Percentiles rank a stretch among this genome's conserved stretches.
These are phyloP conservation scores for Pseudoatta argentina DNA, from an alignment of 1,140 invertebrate species.

Conservation along the genomic window DNA sequence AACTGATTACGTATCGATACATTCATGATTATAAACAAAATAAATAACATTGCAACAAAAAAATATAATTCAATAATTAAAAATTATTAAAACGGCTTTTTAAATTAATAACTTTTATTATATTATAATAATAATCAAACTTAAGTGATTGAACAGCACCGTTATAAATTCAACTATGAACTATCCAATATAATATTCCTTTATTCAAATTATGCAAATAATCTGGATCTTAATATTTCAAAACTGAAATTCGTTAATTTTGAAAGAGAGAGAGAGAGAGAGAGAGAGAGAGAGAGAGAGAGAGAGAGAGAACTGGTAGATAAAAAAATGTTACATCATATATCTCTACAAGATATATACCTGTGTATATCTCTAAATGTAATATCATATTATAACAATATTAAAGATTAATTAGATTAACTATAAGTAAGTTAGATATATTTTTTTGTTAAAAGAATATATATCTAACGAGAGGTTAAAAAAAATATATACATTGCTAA, in stretches of 20 bases:
- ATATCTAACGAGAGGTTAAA: not conserved
- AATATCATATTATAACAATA: not conserved
- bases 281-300: not conserved
- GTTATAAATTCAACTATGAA: too few species aligned
- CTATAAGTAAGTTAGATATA: too few species aligned
- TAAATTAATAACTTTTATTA: not conserved
- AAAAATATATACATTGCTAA: not conserved
- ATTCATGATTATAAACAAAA: constrained; percentile 10
- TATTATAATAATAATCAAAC: not conserved
- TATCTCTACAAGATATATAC: not conserved
- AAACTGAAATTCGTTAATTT: not conserved
- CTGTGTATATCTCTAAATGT: not conserved
- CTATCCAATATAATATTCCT: not conserved
- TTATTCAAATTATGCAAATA: not conserved
- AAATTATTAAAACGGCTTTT: not conserved
- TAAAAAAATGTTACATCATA: not conserved
- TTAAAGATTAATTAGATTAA: too few species aligned
- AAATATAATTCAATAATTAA: not conserved
- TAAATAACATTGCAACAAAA: constrained; percentile 12
- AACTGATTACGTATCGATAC: not conserved
- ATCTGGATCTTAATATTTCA: not conserved
- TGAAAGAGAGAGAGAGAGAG: not conserved
- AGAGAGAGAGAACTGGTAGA: not conserved
- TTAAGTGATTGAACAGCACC: too few species aligned
- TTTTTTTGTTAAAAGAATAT: too few species aligned